A percentile compares a stretch with the other conserved stretches of the same genome.
phyloP scores from a whole-genome alignment of 2,113 vertebrate species.

The Ailuropoda melanoleuca region DNA sequence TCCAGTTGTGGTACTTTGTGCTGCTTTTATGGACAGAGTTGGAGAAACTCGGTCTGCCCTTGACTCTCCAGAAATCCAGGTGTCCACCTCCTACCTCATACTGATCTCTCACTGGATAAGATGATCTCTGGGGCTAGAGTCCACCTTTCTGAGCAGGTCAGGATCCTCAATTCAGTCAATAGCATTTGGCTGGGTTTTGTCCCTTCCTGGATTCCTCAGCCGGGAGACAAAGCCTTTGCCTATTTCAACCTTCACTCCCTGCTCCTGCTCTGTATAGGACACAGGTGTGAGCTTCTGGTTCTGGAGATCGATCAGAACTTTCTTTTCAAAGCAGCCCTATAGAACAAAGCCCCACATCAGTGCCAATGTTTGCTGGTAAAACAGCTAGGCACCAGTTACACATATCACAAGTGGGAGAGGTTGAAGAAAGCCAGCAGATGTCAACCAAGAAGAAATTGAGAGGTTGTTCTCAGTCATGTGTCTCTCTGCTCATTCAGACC shows the following conservation, averaged over 20 bases:
- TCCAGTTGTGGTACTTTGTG: not conserved
- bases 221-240: not conserved
- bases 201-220: not conserved
- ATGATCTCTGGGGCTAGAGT: not conserved
- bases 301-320: not conserved
- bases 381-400: not conserved
- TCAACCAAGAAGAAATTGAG: not conserved
- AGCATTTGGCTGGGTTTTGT: rapidly evolving
- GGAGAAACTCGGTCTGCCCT: not conserved
- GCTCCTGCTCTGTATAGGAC: not conserved
- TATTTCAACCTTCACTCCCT: not conserved
- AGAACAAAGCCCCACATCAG: not conserved
- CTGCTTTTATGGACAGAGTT: not conserved
- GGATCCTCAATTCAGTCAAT: rapidly evolving
- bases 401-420: not conserved
- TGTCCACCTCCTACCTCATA: not conserved
- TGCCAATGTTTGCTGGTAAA: not conserved
- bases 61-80: not conserved
- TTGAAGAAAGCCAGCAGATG: not conserved
- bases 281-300: not conserved
- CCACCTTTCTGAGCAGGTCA: not conserved
- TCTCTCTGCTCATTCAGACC: not conserved
- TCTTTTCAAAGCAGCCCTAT: not conserved
- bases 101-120: not conserved
- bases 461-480: not conserved